Percentiles rank a stretch among this genome's conserved stretches.
Evolutionary conservation across 2,113 vertebrate species (phyloP).

Genomic region (Excalfactoria chinensis): DNA sequence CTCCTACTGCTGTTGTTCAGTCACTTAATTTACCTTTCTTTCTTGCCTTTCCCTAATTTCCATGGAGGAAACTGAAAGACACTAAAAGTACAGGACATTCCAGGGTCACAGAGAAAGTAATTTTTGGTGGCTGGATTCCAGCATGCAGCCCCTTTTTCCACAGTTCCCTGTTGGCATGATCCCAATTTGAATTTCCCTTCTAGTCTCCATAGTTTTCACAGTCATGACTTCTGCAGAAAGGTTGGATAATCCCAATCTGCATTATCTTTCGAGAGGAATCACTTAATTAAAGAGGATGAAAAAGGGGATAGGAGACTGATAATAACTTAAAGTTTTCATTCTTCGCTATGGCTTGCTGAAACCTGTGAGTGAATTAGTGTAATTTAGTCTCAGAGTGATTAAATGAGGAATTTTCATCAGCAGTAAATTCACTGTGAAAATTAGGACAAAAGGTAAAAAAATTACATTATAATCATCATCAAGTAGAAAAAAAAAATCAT

Average conservation of each 20-base stretch:
- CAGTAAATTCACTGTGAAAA: constrained; percentile 19
- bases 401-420: constrained; percentile 26
- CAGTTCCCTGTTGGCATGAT: not conserved
- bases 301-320: not conserved
- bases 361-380: not conserved
- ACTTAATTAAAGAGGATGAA: constrained; percentile 6
- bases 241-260: not conserved
- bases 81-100: not conserved
- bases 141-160: accelerated
- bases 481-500: not conserved
- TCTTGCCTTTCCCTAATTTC: not conserved
- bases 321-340: constrained; percentile 31
- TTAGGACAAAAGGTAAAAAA: constrained; percentile 29
- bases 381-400: constrained; percentile 35
- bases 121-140: not conserved
- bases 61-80: not conserved
- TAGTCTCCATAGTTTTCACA: not conserved
- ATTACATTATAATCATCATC: not conserved
- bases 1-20: not conserved
- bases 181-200: not conserved
- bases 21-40: not conserved
- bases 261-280: not conserved
- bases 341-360: not conserved
- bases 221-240: not conserved
- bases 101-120: not conserved